A percentile compares a stretch with the other conserved stretches of the same genome.
Conservation (phyloP, 2,113 vertebrate species). For the Hippopotamus amphibius region DNA sequence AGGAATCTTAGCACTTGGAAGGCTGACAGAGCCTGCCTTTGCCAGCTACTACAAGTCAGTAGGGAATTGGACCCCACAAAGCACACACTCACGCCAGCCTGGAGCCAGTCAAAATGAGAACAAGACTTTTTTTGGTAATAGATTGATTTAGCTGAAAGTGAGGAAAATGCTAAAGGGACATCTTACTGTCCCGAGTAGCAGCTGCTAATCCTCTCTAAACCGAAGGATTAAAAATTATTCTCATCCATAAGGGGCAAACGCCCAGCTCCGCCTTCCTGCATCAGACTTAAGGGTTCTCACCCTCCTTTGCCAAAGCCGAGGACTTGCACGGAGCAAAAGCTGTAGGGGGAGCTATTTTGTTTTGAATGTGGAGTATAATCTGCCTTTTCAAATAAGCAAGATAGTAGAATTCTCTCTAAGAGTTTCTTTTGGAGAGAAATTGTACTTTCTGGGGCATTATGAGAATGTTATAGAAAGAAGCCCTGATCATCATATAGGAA, state of each 20-base stretch:
- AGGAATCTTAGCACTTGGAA: constrained; percentile 70
- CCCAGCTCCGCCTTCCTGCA: background rate
- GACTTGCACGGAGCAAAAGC: background rate
- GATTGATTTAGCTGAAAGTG: constrained; percentile 22
- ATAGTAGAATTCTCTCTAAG: background rate
- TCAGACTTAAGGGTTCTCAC: background rate
- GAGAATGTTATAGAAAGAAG: background rate
- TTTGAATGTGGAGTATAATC: constrained; percentile 1
- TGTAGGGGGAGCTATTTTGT: constrained; percentile 76
- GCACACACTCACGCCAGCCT: background rate
- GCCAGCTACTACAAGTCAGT: constrained; percentile 74
- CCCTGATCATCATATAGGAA: background rate
- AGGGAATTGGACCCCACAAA: constrained; percentile 37
- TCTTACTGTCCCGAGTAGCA: background rate
- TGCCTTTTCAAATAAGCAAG: constrained; percentile 18
- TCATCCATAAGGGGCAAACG: background rate
- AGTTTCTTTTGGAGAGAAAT: background rate
- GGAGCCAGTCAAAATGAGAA: constrained; percentile 64
- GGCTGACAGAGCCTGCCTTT: constrained; percentile 24
- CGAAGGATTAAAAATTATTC: fast-evolving
- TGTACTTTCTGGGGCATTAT: background rate
- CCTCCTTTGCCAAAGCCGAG: fast-evolving
- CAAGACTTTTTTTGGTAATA: background rate
- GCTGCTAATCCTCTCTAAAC: fast-evolving
- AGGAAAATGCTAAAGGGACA: background rate